Percentiles rank a stretch among this genome's conserved stretches.
These are phyloP conservation scores for Nebria salina DNA, from an alignment of 2,888 invertebrate species.

Conservation along the genomic window DNA sequence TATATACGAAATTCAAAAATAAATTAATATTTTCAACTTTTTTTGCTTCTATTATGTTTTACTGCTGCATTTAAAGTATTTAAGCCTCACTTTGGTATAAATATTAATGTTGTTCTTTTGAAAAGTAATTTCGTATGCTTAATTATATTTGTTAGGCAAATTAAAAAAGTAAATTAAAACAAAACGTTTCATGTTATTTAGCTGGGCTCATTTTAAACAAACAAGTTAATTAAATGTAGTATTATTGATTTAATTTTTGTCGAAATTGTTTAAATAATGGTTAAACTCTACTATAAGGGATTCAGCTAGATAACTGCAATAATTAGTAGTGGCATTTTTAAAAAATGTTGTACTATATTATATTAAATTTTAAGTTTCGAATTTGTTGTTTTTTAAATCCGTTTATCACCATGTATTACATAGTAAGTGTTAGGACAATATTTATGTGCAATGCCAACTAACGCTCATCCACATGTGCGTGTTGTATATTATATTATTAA, in stretches of 20 bases:
- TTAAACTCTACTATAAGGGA: too few species aligned
- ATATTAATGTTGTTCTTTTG: not conserved
- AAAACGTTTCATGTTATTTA: not conserved
- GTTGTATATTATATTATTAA: slow-evolving; percentile 24
- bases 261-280: too few species aligned
- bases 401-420: not conserved
- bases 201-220: not conserved
- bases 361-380: too few species aligned
- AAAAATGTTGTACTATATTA: too few species aligned
- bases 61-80: not conserved
- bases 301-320: too few species aligned
- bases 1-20: not conserved
- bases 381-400: too few species aligned
- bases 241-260: too few species aligned
- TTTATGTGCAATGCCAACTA: not conserved
- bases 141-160: not conserved
- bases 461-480: not conserved
- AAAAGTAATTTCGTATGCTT: not conserved
- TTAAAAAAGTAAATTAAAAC: not conserved
- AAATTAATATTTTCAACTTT: not conserved
- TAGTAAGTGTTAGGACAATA: not conserved
- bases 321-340: too few species aligned
- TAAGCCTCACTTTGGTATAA: not conserved
- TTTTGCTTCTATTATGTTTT: not conserved
- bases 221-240: too few species aligned